Evolutionary conservation across 2,888 invertebrate genomes (phyloP).

Genomic region (Epsilonema sp.): DNA sequence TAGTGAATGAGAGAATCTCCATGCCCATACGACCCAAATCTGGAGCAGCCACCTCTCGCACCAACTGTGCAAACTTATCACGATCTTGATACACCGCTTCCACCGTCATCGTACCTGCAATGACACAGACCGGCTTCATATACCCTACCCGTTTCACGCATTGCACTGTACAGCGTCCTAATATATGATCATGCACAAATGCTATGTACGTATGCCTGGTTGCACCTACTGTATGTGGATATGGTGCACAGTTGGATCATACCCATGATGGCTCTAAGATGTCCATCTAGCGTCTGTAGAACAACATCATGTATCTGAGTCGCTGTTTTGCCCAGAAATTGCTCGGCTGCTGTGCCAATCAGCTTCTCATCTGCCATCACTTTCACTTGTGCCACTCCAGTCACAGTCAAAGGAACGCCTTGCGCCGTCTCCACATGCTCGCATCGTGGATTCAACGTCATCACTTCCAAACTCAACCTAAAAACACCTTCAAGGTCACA

Average conservation of each 20-base stretch:
- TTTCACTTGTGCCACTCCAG: constrained; percentile 63
- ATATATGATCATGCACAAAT: no score
- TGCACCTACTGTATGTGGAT: no score
- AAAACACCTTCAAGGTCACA: no score
- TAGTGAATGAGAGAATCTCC: no score
- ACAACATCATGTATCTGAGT: constrained; percentile 77
- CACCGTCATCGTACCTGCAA: constrained; percentile 67
- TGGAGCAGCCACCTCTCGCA: no score
- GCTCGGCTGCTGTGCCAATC: constrained; percentile 79
- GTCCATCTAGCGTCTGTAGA: constrained; percentile 50
- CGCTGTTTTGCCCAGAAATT: constrained; percentile 71
- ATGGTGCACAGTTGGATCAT: no score
- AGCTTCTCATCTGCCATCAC: constrained; percentile 92
- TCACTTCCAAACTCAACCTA: constrained; percentile 58
- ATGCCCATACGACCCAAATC: no score
- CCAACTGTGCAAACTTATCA: constrained; percentile 88
- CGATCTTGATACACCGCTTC: constrained; percentile 92
- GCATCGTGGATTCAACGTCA: constrained; percentile 90
- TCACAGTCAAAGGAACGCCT: constrained; percentile 70
- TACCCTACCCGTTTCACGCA: no score
- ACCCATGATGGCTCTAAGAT: constrained; percentile 72
- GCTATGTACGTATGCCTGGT: no score
- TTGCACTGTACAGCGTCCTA: no score
- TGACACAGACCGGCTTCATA: no score
- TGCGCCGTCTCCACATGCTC: constrained; percentile 88